Conservation (phyloP, 2,888 invertebrate species). For the Lasioglossum oenotherae region DNA sequence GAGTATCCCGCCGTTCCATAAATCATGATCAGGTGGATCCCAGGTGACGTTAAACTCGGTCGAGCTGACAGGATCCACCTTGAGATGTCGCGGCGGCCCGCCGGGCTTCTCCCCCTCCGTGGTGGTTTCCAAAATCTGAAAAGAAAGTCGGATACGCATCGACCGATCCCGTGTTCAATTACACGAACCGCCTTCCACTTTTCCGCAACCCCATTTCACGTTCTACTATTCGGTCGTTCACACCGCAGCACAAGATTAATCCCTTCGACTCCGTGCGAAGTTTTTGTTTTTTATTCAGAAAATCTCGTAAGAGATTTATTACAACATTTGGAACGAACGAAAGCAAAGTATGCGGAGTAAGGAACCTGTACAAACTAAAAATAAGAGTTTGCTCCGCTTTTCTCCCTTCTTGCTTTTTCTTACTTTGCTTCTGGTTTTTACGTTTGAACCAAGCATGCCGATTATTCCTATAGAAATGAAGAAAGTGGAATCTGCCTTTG, state of each 20-base stretch:
- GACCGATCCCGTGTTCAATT: background rate
- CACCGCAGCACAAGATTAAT: background rate
- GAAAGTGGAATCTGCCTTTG: too few species aligned
- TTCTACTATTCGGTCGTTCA: background rate
- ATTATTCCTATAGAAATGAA: too few species aligned
- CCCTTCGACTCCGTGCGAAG: background rate
- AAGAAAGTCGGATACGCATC: slow-evolving; percentile 20
- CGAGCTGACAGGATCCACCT: slow-evolving; percentile 93
- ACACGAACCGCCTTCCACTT: background rate
- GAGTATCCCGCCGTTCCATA: slow-evolving; percentile 94
- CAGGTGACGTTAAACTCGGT: slow-evolving; percentile 93
- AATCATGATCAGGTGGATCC: slow-evolving; percentile 94
- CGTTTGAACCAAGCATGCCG: too few species aligned
- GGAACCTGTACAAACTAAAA: too few species aligned
- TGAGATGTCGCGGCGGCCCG: slow-evolving; percentile 92
- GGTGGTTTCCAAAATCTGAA: slow-evolving; percentile 81
- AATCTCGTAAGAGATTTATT: too few species aligned
- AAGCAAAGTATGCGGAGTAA: too few species aligned
- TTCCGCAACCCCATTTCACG: background rate
- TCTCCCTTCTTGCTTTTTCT: too few species aligned
- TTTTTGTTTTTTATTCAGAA: too few species aligned
- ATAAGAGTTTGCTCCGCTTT: too few species aligned
- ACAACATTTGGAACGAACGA: too few species aligned
- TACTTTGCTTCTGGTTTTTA: too few species aligned
- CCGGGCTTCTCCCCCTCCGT: slow-evolving; percentile 87